These are phyloP conservation scores for Xanthia togata DNA, from an alignment of 2,888 invertebrate species.

Conservation along the genomic window DNA sequence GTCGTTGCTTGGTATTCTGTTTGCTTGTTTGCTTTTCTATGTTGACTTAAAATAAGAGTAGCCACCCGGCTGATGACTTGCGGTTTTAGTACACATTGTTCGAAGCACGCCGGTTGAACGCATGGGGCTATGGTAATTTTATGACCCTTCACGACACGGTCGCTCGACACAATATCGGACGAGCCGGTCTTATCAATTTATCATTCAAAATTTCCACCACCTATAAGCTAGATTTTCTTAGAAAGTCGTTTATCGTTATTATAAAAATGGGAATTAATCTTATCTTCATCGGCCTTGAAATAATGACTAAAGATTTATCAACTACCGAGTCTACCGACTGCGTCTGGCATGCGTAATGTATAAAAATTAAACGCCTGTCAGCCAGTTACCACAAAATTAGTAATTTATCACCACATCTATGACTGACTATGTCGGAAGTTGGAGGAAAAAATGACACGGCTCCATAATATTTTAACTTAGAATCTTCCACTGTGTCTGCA, in stretches of 20 bases:
- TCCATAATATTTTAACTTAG: conserved; percentile 11
- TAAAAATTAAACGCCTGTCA: not conserved
- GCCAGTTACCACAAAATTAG: conserved; percentile 10
- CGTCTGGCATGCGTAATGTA: conserved; percentile 22
- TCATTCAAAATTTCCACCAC: conserved; percentile 26
- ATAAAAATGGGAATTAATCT: conserved; percentile 60
- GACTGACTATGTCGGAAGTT: conserved; percentile 6
- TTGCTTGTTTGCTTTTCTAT: conserved; percentile 49
- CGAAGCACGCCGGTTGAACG: conserved; percentile 59
- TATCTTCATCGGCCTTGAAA: conserved; percentile 77
- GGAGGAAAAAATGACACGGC: conserved; percentile 3
- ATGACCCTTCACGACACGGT: conserved; percentile 46
- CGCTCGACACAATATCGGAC: conserved; percentile 35
- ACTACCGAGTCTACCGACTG: conserved; percentile 29
- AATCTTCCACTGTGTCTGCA: conserved; percentile 45
- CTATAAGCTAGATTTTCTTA: conserved; percentile 6
- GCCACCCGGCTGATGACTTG: conserved; percentile 68
- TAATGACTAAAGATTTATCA: conserved; percentile 71
- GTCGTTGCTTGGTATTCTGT: conserved; percentile 35
- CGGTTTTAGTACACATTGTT: conserved; percentile 67
- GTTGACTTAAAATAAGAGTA: conserved; percentile 40
- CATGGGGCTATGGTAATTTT: conserved; percentile 66
- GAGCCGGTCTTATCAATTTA: conserved; percentile 33
- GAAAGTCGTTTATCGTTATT: conserved; percentile 51
- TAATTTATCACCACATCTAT: conserved; percentile 22